These are phyloP conservation scores for Orbicella faveolata DNA, from an alignment of 64 coral and sea anemone genomes.

Conservation along the genomic window DNA sequence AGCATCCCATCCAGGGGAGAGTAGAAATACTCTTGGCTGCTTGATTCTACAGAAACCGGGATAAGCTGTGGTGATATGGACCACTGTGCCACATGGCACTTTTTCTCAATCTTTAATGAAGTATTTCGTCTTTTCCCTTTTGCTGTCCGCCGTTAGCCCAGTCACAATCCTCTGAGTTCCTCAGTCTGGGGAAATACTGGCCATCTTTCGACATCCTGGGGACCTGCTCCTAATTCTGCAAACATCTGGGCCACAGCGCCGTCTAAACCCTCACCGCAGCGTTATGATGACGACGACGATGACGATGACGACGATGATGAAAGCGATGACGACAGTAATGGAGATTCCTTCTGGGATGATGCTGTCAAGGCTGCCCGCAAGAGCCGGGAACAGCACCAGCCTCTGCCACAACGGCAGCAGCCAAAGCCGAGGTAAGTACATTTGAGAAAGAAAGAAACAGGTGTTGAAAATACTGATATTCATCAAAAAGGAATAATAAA, in stretches of 20 bases:
- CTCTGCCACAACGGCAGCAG: slow-evolving; percentile 34
- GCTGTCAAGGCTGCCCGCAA: slow-evolving; percentile 70
- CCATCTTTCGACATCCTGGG: slow-evolving; percentile 73
- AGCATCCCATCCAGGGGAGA: too few species aligned
- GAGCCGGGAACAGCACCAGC: slow-evolving; percentile 41
- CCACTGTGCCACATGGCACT: too few species aligned
- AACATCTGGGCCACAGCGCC: slow-evolving; percentile 61
- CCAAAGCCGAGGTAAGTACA: neutral
- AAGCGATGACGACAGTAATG: slow-evolving; percentile 53
- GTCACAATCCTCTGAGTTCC: slow-evolving; percentile 83
- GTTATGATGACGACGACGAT: slow-evolving; percentile 53
- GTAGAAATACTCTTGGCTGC: too few species aligned
- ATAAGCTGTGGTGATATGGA: too few species aligned
- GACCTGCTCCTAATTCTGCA: slow-evolving; percentile 40
- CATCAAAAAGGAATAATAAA: too few species aligned
- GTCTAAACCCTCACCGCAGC: slow-evolving; percentile 13
- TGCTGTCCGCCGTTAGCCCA: neutral
- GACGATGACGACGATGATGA: slow-evolving; percentile 69
- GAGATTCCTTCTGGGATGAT: slow-evolving; percentile 81
- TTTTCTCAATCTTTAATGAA: neutral
- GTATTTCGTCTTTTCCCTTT: neutral
- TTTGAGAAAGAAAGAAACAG: neutral
- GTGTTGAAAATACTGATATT: too few species aligned
- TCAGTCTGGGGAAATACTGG: slow-evolving; percentile 86
- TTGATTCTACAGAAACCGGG: too few species aligned